These are phyloP conservation scores for Odocoileus hemionus DNA, from an alignment of 2,113 vertebrate species.

Conservation along the genomic window DNA sequence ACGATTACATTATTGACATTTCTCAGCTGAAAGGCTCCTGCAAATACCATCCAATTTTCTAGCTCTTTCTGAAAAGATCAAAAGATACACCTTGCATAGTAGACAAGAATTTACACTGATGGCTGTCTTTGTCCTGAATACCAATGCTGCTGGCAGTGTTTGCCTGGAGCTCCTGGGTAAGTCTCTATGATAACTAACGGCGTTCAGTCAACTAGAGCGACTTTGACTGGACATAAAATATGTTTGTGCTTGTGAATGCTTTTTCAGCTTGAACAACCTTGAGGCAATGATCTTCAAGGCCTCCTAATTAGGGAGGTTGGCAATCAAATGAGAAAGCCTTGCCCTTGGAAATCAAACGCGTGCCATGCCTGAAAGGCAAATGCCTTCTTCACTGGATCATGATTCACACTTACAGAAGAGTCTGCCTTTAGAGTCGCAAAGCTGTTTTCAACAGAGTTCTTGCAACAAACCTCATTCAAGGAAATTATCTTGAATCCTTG, in stretches of 20 bases:
- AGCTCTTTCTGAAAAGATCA: conserved; percentile 83
- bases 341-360: conserved; percentile 70
- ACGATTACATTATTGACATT: conserved; percentile 85
- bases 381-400: conserved; percentile 22
- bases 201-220: conserved; percentile 66
- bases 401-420: not conserved
- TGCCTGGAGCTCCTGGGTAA: conserved; percentile 73
- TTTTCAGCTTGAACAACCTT: conserved; percentile 76
- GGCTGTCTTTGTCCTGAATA: conserved; percentile 81
- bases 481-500: not conserved
- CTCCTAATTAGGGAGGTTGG: conserved; percentile 78
- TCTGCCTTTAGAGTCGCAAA: conserved; percentile 3
- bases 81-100: conserved; percentile 83
- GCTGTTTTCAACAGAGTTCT: conserved; percentile 7
- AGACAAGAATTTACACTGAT: conserved; percentile 81
- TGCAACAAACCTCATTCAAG: not conserved
- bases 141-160: conserved; percentile 69
- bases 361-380: conserved; percentile 56
- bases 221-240: conserved; percentile 69
- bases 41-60: conserved; percentile 85
- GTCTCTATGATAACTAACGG: conserved; percentile 72
- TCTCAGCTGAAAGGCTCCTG: conserved; percentile 80
- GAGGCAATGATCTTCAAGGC: conserved; percentile 75
- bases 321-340: conserved; percentile 66
- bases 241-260: conserved; percentile 67